Base-by-base conservation (phyloP, 2,797 vertebrate genomes). In the Bradypodion pumilum region DNA sequence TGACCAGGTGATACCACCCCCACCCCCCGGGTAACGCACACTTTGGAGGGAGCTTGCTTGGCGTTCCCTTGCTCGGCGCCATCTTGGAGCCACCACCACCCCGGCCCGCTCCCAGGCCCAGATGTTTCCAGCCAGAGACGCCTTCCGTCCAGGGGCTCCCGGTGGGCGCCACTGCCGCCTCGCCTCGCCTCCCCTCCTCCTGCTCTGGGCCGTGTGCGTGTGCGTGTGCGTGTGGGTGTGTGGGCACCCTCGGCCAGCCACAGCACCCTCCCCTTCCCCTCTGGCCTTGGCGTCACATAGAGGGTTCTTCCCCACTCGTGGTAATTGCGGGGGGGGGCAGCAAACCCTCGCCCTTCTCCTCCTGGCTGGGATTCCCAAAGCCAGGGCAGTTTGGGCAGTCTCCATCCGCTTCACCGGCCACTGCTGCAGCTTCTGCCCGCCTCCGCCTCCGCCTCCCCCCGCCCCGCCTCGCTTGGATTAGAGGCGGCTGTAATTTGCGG, bases 401-500 rank as follows among this genome's bases (percentile, higher is more conserved):
- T 13, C 59, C 56, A 81, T 81, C 1, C 19, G 70, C 0, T 0
- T 82, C 52, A 56, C 19, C 52, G 2, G 15, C 35, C 35, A 72
- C 90, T 78, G 84, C 46, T 8, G 60, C 83, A 40, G 40, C 56
- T 72, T 79, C 80, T 0, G 0, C 15, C 46, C 7, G 12, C 35
- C 78, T 16, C 16, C 7, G 12, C 35, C 78, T 16, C 16, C 4
- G 19, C 46, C 4, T 21, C 15, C 44, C 46, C 9, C 4, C 40
- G 2, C 0, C 8, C 13, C 65, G 4, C 12, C 42, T 1, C n/a
- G 37, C 49, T 78, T 0, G 0, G 49, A 9, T 78, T 69, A 86
- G 74, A 82, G 87, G 88, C 78, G 80, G 89, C 91, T 78, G 87
- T 90, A 90, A 91, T 93, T 92, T 90, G 89, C 90, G 89, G 88